phyloP scores from a whole-genome alignment of 2,888 invertebrate species.

The Conops quadrifasciatus region DNA sequence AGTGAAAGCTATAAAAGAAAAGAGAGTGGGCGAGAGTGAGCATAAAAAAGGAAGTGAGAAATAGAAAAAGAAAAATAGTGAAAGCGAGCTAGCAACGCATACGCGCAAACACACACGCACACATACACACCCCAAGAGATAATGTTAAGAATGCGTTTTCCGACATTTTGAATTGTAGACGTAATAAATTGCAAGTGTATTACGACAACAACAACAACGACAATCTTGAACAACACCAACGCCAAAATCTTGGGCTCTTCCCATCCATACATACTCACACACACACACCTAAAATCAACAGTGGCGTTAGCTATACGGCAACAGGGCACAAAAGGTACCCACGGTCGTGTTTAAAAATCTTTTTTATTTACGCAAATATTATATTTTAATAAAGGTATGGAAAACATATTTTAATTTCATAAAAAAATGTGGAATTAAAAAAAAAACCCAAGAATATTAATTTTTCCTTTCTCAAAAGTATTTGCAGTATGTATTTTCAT shows the following conservation, averaged over 20 bases:
- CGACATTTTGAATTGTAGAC: constrained; percentile 44
- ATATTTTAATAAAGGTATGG: too few relatives aligned
- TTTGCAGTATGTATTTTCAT: too few relatives aligned
- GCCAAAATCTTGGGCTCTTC: too few relatives aligned
- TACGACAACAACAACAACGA: background rate
- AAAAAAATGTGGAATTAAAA: too few relatives aligned
- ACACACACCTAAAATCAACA: background rate
- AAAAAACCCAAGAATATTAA: too few relatives aligned
- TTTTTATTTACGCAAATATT: too few relatives aligned
- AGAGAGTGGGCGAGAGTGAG: background rate
- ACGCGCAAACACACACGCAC: background rate
- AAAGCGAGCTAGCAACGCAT: background rate
- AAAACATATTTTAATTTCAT: too few relatives aligned
- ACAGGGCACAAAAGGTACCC: background rate
- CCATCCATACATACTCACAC: background rate
- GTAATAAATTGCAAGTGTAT: constrained; percentile 39
- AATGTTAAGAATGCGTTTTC: constrained; percentile 32
- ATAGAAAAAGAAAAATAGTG: background rate
- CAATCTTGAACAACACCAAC: too few relatives aligned
- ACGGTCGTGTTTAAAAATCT: background rate
- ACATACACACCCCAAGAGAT: background rate
- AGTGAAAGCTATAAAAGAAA: background rate
- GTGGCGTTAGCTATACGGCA: background rate
- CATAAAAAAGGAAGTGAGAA: background rate
- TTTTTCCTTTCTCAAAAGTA: too few relatives aligned